These are phyloP conservation scores for Callitettix versicolor DNA, from an alignment of 1,140 invertebrate genomes.

Conservation along the genomic window DNA sequence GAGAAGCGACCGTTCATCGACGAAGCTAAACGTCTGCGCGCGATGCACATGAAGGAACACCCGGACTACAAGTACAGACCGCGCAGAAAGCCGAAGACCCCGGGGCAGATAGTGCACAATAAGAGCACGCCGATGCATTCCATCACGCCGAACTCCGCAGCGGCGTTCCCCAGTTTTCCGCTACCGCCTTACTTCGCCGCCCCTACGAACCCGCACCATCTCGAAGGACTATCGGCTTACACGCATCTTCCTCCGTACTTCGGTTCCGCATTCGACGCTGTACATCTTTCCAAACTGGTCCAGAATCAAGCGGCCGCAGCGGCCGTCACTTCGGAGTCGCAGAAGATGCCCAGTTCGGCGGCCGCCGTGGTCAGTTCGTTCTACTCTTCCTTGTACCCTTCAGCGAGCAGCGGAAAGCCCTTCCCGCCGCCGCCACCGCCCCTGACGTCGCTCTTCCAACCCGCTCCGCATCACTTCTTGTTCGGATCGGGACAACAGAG, in stretches of 20 bases:
- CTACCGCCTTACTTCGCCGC: constrained; percentile 44
- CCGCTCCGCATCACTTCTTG: constrained; percentile 23
- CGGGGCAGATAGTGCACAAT: constrained; percentile 40
- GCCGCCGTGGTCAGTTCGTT: constrained; percentile 48
- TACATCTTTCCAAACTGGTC: constrained; percentile 46
- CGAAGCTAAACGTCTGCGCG: constrained; percentile 84
- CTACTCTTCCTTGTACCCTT: constrained; percentile 46
- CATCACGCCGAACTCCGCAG: constrained; percentile 30
- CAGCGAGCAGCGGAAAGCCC: constrained; percentile 4
- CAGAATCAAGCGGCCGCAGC: constrained; percentile 29
- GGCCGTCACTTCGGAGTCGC: constrained; percentile 7
- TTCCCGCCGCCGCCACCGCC: constrained; percentile 16
- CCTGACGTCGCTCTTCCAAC: constrained; percentile 19
- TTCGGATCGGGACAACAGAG: constrained; percentile 18
- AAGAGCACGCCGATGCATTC: constrained; percentile 30
- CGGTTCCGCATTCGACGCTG: constrained; percentile 47
- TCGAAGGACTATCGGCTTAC: constrained; percentile 29
- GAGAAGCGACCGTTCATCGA: constrained; percentile 95
- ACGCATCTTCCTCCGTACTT: constrained; percentile 39
- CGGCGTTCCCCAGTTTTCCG: constrained; percentile 43
- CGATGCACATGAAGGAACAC: constrained; percentile 86
- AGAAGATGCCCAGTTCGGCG: constrained; percentile 31
- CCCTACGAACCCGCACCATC: constrained; percentile 38
- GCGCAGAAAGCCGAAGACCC: constrained; percentile 73
- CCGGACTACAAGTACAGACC: constrained; percentile 85